Evolutionary conservation across 2,797 vertebrate species (phyloP).

Genomic region (Leucoraja ocellata): DNA sequence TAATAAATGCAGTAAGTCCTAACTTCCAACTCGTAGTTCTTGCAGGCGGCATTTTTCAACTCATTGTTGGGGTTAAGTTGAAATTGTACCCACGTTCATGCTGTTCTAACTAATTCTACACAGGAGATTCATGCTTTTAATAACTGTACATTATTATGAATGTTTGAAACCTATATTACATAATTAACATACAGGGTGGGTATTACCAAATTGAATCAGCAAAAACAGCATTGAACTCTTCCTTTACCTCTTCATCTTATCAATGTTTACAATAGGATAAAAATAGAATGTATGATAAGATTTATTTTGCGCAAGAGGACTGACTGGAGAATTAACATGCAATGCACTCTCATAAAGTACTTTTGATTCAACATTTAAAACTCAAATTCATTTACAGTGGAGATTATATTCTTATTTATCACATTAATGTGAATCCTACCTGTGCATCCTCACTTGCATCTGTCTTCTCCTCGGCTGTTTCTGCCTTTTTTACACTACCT

Average conservation of each 20-base stretch:
- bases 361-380: not conserved
- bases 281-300: not conserved
- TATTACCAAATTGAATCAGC: not conserved
- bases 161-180: not conserved
- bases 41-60: not conserved
- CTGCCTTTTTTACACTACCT: slow-evolving; percentile 51
- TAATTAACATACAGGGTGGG: not conserved
- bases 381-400: not conserved
- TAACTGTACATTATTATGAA: not conserved
- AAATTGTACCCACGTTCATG: not conserved
- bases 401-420: not conserved
- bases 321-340: not conserved
- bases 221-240: not conserved
- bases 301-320: not conserved
- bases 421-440: slow-evolving; percentile 49
- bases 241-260: not conserved
- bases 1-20: not conserved
- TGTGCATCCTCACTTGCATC: slow-evolving; percentile 45
- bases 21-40: not conserved
- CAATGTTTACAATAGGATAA: not conserved
- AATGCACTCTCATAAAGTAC: not conserved
- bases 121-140: not conserved
- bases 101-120: not conserved
- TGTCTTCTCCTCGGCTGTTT: slow-evolving; percentile 39
- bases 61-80: not conserved